Percentiles rank a stretch among this genome's conserved stretches.
Evolutionary conservation across 2,888 invertebrate species (phyloP).

Genomic region (Macaria liturata): DNA sequence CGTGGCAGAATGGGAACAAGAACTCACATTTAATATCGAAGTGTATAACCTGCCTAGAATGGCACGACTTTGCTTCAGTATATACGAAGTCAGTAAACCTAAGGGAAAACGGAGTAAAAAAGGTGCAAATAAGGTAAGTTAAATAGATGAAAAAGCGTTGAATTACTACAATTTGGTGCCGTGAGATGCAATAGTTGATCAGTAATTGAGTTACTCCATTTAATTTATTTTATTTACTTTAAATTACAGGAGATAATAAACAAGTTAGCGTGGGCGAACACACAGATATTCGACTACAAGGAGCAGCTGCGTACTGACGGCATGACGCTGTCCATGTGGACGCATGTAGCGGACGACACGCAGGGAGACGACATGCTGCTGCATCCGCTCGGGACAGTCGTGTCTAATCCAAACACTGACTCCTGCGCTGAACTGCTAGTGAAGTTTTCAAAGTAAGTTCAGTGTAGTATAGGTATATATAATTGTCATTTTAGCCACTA

Average conservation of each 20-base stretch:
- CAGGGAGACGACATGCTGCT: conserved; percentile 91
- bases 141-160: not conserved
- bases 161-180: too few relatives aligned
- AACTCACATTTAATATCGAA: conserved; percentile 90
- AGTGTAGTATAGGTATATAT: too few relatives aligned
- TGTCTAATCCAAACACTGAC: conserved; percentile 92
- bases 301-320: conserved; percentile 91
- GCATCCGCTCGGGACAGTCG: conserved; percentile 94
- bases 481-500: too few relatives aligned
- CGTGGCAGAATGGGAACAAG: conserved; percentile 88
- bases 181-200: too few relatives aligned
- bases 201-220: too few relatives aligned
- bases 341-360: conserved; percentile 93
- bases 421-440: conserved; percentile 92
- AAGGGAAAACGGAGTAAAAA: conserved; percentile 89
- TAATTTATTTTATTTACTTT: too few relatives aligned
- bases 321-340: conserved; percentile 94
- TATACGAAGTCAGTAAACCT: conserved; percentile 89
- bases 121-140: conserved; percentile 83
- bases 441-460: conserved; percentile 87
- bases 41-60: conserved; percentile 93
- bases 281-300: conserved; percentile 95
- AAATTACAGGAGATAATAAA: conserved; percentile 86
- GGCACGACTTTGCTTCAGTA: conserved; percentile 94
- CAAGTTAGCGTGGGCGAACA: conserved; percentile 96